Evolutionary conservation across 1,140 invertebrate species (phyloP), one percentile per base, ranked within the genome.

Genomic region (Alviniconcha marisindica): DNA sequence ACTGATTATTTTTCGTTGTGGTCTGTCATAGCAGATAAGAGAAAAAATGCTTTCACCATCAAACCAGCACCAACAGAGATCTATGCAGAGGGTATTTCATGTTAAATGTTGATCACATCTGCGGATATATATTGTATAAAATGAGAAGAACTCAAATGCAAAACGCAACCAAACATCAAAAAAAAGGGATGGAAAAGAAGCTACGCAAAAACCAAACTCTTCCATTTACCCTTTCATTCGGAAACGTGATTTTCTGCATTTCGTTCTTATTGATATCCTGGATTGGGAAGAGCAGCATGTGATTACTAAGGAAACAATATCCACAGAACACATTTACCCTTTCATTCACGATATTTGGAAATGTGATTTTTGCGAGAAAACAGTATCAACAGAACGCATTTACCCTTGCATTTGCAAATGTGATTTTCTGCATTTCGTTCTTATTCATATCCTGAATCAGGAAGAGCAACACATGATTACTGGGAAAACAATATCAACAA

Each of bases 211-310:
- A n/a, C 4, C n/a, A 51, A 48, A 76, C 3, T 38, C 40, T 51
- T 76, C 24, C 5, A 76, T 76, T 76, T 51, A 76, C 73, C 73
- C 5, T 31, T 76, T 48, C 44, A 48, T 51, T 12, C 14, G 73
- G 44, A 76, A 31, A 31, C 33, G 73, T n/a, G 10, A 51, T 33
- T 51, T 21, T 5, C 7, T 33, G 73, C 73, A 76, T 51, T 33
- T 76, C 73, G 51, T 76, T 76, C 28, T 76, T 76, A 51, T 76
- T 76, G 40, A 48, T 76, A 24, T 76, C 73, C 73, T 76, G 73
- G 14, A 76, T 51, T 48, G 73, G 73, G 51, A 12, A 54, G 73
- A 76, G 21, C 4, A n/a, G 24, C 15, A 71, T 51, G 7, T 14
- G 21, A 42, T 38, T 15, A 38, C 5, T 14, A 71, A 33, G 7